phyloP scores from a whole-genome alignment of 2,113 vertebrate species.

The Sylvia atricapilla region DNA sequence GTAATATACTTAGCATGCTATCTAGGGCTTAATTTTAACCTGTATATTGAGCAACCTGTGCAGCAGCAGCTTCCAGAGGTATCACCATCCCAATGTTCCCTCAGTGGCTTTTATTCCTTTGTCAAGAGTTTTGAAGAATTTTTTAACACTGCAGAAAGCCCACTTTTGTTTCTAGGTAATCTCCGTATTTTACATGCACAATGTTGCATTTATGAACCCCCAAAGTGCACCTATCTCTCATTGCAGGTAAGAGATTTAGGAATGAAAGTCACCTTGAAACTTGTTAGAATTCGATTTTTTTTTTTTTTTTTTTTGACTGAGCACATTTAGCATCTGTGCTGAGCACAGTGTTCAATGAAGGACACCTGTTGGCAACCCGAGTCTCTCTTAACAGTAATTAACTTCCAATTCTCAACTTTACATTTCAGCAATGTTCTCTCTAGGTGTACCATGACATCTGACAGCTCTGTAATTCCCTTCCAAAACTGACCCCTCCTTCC shows the following conservation, averaged over 20 bases:
- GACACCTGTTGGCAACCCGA: background rate
- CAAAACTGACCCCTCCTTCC: background rate
- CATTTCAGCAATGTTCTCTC: background rate
- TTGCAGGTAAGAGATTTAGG: background rate
- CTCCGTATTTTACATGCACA: background rate
- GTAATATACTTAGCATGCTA: constrained; percentile 1
- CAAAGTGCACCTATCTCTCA: background rate
- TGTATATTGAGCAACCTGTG: background rate
- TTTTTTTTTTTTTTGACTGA: background rate
- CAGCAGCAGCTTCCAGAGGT: background rate
- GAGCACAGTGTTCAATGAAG: background rate
- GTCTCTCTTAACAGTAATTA: background rate
- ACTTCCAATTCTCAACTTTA: background rate
- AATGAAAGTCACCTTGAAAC: background rate
- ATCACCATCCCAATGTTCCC: background rate
- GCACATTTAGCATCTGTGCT: background rate
- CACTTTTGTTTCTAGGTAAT: background rate
- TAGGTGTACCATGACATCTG: background rate
- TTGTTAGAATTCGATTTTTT: background rate
- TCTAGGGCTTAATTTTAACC: constrained; percentile 26
- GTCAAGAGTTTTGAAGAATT: background rate
- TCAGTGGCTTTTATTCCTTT: background rate
- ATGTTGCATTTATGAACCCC: background rate
- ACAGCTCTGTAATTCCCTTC: background rate
- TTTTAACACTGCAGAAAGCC: background rate